A percentile compares a stretch with the other conserved stretches of the same genome.
These are phyloP conservation scores for Gallinago paraguaiae DNA, from an alignment of 2,113 vertebrate species.

Conservation along the genomic window DNA sequence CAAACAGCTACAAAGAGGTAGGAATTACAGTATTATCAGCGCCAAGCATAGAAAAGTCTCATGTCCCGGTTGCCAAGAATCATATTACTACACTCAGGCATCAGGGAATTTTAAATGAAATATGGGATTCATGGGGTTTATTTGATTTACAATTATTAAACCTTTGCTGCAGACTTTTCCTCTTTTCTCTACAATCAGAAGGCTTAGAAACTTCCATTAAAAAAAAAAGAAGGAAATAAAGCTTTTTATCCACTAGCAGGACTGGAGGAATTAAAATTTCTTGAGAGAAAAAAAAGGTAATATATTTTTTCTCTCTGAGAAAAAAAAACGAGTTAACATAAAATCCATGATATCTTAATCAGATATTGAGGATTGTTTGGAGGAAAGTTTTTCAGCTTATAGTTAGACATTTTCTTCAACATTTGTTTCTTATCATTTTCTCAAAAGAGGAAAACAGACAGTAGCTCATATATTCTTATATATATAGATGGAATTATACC, in stretches of 20 bases:
- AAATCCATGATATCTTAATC: background rate
- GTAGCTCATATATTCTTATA: background rate
- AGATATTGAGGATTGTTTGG: background rate
- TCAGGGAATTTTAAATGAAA: background rate
- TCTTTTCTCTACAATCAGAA: background rate
- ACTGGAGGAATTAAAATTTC: background rate
- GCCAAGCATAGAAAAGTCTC: background rate
- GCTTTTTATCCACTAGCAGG: background rate
- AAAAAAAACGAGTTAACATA: background rate
- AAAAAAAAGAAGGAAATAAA: background rate
- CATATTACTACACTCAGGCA: background rate
- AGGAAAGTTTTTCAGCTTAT: background rate
- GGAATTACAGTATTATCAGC: background rate
- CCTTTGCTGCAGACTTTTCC: background rate
- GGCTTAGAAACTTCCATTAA: background rate
- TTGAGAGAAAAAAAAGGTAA: background rate
- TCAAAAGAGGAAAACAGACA: background rate
- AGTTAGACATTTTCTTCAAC: background rate
- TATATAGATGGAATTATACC: background rate
- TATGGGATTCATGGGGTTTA: background rate
- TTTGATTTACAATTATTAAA: slow-evolving; percentile 8
- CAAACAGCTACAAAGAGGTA: background rate
- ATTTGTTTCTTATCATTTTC: background rate
- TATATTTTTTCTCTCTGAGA: background rate
- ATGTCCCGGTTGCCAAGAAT: background rate